These are phyloP conservation scores for Palythoa heliodiscus DNA, from an alignment of 92 coral and sea anemone genomes.

Conservation along the genomic window DNA sequence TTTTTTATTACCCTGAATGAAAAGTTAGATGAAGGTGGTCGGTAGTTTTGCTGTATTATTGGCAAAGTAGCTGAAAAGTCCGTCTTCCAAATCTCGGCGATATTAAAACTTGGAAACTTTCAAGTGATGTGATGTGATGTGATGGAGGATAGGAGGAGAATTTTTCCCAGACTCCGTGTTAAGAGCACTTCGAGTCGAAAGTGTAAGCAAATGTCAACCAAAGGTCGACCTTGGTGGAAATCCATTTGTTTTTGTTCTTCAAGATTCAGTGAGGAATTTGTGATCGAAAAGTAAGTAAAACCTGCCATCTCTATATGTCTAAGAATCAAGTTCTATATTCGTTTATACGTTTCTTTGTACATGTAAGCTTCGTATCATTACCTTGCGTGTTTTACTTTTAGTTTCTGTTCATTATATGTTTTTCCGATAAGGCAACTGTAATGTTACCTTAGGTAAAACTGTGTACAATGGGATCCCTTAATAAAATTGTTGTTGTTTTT, in stretches of 20 bases:
- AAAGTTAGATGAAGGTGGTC: neutral
- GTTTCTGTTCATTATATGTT: neutral
- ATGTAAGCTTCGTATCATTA: neutral
- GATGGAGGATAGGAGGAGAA: constrained; percentile 13
- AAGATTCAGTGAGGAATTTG: constrained; percentile 26
- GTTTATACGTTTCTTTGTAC: neutral
- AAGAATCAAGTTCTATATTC: neutral
- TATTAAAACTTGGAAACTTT: neutral
- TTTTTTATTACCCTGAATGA: neutral
- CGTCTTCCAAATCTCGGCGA: neutral
- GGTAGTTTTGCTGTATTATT: neutral
- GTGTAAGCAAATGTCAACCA: constrained; percentile 28
- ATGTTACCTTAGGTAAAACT: too few relatives aligned
- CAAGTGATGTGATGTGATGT: too few relatives aligned
- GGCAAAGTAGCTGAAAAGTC: neutral
- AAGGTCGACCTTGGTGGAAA: constrained; percentile 28
- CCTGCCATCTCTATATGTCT: neutral
- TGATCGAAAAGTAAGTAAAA: constrained; percentile 32
- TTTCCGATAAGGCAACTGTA: too few relatives aligned
- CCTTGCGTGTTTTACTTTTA: neutral
- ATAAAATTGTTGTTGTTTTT: too few relatives aligned
- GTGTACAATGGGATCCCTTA: too few relatives aligned
- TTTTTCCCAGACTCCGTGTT: neutral
- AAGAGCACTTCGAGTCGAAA: constrained; percentile 11
- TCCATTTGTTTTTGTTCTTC: constrained; percentile 14